A percentile compares a stretch with the other conserved stretches of the same genome.
phyloP scores from a whole-genome alignment of 1,140 invertebrate species.

The Drosophila nebulosa region DNA sequence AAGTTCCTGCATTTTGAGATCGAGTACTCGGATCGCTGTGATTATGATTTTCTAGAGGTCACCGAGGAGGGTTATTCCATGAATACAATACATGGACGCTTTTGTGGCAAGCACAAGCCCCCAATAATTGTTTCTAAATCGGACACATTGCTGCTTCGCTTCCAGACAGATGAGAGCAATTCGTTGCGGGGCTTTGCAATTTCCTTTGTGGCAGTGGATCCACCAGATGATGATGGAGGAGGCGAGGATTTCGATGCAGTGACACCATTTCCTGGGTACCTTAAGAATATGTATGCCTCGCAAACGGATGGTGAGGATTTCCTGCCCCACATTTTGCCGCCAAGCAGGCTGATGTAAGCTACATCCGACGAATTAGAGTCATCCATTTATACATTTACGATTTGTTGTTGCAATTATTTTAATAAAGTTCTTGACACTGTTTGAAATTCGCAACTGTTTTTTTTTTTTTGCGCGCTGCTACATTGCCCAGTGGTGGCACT shows the following conservation, averaged over 20 bases:
- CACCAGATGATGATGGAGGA: constrained; percentile 63
- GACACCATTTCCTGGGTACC: constrained; percentile 78
- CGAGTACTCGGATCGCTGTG: constrained; percentile 93
- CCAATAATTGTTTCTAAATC: constrained; percentile 92
- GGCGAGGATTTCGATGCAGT: constrained; percentile 66
- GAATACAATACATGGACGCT: constrained; percentile 76
- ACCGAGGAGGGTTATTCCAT: constrained; percentile 83
- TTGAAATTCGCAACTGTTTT: not conserved
- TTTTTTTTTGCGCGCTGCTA: not conserved
- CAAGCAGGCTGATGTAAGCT: constrained; percentile 30
- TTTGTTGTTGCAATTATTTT: constrained; percentile 44
- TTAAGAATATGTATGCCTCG: constrained; percentile 70
- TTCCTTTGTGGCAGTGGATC: constrained; percentile 89
- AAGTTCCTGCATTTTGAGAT: constrained; percentile 95
- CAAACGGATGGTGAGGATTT: constrained; percentile 27
- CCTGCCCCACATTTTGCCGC: constrained; percentile 29
- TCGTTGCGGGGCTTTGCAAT: constrained; percentile 95
- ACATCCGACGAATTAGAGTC: not conserved
- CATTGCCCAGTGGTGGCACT: not conserved
- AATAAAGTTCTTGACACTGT: constrained; percentile 1
- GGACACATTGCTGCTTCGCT: constrained; percentile 92
- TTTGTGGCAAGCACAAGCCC: constrained; percentile 85
- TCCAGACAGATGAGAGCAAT: constrained; percentile 94
- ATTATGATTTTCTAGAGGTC: constrained; percentile 92
- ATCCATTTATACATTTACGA: not conserved